Conservation (phyloP, 2,113 vertebrate species). For the Chlamydotis undulata region DNA sequence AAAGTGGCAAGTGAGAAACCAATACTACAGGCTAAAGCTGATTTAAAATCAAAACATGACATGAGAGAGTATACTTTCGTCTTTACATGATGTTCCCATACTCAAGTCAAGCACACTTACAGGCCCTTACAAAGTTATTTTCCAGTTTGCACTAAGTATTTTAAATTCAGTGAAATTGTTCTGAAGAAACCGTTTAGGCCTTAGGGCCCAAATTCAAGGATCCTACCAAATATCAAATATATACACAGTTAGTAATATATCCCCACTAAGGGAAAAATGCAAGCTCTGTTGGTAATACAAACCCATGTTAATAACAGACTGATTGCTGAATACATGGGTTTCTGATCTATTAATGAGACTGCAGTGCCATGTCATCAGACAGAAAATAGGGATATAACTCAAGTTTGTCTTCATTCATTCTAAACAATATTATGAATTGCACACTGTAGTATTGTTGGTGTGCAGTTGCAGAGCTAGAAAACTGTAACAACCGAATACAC, state of each 20-base stretch:
- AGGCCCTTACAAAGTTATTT: not conserved
- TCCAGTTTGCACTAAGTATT: not conserved
- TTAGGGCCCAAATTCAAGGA: not conserved
- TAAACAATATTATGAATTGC: not conserved
- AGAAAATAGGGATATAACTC: not conserved
- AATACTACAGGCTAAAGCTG: constrained; percentile 65
- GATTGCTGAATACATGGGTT: not conserved
- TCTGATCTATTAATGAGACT: not conserved
- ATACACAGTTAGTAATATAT: not conserved
- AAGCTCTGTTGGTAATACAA: not conserved
- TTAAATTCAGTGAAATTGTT: not conserved
- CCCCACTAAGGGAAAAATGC: not conserved
- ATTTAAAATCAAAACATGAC: constrained; percentile 65
- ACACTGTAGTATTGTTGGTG: not conserved
- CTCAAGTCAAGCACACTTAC: not conserved
- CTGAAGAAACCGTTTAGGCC: not conserved
- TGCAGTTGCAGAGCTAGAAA: not conserved
- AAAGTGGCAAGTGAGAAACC: constrained; percentile 74
- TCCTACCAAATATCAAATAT: not conserved
- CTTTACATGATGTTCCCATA: constrained; percentile 12
- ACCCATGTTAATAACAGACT: not conserved
- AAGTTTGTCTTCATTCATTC: not conserved
- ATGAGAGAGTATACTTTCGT: constrained; percentile 42
- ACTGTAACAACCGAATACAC: not conserved
- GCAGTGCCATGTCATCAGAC: not conserved